Percentiles rank a stretch among this genome's conserved stretches.
Evolutionary conservation across 1,140 invertebrate genomes (phyloP).

Genomic region (Aphis craccivora): DNA sequence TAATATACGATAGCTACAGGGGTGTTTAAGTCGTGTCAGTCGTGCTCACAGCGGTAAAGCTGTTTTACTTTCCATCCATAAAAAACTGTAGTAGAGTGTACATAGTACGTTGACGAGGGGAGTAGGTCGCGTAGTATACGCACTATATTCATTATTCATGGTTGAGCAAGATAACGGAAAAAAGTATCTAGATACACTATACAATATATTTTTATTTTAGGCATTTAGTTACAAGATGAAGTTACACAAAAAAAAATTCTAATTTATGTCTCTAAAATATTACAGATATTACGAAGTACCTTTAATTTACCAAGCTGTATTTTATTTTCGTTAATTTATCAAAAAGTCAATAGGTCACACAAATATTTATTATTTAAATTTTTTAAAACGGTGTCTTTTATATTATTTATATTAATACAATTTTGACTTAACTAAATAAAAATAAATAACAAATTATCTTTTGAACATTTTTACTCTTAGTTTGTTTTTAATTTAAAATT

Average conservation of each 20-base stretch:
- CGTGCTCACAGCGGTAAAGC: neutral
- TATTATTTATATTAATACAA: neutral
- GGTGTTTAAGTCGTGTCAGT: neutral
- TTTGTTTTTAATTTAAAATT: too few species aligned
- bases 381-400: neutral
- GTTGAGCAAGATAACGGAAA: neutral
- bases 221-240: neutral
- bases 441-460: neutral
- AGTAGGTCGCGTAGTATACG: neutral
- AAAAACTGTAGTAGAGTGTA: neutral
- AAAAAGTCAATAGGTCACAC: too few species aligned
- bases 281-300: neutral
- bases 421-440: neutral
- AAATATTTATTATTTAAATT: neutral
- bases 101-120: neutral
- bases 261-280: neutral
- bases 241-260: neutral
- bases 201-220: too few species aligned
- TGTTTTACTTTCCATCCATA: neutral
- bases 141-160: neutral
- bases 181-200: neutral
- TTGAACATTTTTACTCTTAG: neutral
- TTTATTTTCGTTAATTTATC: neutral
- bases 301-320: neutral
- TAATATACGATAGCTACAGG: neutral